These are phyloP conservation scores for Coptotermes formosanus DNA, from an alignment of 1,140 invertebrate genomes.

Conservation along the genomic window DNA sequence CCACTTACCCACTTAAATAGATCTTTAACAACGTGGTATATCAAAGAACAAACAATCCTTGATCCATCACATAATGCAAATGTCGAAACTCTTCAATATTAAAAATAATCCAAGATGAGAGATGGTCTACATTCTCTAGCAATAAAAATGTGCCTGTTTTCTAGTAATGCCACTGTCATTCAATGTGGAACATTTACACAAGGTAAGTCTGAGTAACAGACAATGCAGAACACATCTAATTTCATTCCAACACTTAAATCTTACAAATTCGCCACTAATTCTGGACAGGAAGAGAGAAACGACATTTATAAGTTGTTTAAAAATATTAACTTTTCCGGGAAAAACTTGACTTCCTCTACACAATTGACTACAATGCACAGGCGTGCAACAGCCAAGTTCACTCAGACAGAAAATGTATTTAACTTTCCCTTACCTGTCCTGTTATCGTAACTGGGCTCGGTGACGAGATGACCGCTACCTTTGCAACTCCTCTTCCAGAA, in stretches of 20 bases:
- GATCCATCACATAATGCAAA: neutral
- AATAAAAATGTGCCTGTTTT: neutral
- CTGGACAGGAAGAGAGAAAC: neutral
- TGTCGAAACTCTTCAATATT: neutral
- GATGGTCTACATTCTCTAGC: neutral
- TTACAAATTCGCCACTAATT: neutral
- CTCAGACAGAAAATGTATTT: neutral
- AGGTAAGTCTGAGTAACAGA: neutral
- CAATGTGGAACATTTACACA: neutral
- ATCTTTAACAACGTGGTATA: neutral
- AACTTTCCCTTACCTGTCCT: neutral
- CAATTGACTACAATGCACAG: neutral
- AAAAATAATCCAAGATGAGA: neutral
- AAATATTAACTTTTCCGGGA: neutral
- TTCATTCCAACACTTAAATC: neutral
- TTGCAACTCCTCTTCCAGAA: neutral
- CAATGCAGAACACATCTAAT: neutral
- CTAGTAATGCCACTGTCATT: neutral
- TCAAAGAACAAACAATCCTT: neutral
- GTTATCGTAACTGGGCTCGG: neutral
- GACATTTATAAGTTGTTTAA: slow-evolving; percentile 2
- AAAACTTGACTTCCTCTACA: neutral
- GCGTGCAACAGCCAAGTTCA: neutral
- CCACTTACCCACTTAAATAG: neutral
- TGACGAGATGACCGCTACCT: neutral